Percentiles rank a stretch among this genome's conserved stretches.
Conservation (phyloP, 2,888 invertebrate species). For the Ametastegia equiseti region DNA sequence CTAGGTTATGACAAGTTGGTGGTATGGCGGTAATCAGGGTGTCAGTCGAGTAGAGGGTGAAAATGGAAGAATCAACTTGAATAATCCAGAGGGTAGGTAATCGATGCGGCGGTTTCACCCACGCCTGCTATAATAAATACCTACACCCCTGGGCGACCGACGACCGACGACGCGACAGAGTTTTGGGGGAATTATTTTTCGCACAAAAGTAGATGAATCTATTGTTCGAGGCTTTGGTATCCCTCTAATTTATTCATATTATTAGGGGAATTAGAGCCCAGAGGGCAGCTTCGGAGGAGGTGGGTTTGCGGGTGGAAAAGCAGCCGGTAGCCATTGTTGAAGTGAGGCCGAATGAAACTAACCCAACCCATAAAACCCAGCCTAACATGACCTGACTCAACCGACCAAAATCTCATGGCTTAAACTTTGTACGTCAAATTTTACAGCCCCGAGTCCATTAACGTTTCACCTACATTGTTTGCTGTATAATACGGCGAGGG, state of each 20-base stretch:
- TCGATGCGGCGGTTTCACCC: not conserved
- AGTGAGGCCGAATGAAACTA: too few relatives aligned
- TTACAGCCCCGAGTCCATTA: not conserved
- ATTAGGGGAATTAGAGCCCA: not conserved
- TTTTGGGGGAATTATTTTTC: not conserved
- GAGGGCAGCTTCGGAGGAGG: too few relatives aligned
- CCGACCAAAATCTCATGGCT: not conserved
- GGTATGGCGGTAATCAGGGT: not conserved
- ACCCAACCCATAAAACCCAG: too few relatives aligned
- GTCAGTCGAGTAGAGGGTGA: too few relatives aligned
- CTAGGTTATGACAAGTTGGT: not conserved
- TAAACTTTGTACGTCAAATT: slow-evolving; percentile 1
- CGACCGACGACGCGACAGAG: not conserved
- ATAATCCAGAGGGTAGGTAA: not conserved
- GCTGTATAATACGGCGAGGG: slow-evolving; percentile 4
- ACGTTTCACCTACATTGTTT: slow-evolving; percentile 29
- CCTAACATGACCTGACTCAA: not conserved
- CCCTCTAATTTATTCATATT: not conserved
- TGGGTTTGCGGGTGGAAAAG: too few relatives aligned
- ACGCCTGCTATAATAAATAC: not conserved
- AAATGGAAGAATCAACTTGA: not conserved
- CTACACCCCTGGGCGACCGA: not conserved
- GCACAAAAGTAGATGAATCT: not conserved
- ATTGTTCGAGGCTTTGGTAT: not conserved
- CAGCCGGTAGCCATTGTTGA: too few relatives aligned